phyloP scores from a whole-genome alignment of 2,113 vertebrate genomes.

The Pterophyllum scalare region DNA sequence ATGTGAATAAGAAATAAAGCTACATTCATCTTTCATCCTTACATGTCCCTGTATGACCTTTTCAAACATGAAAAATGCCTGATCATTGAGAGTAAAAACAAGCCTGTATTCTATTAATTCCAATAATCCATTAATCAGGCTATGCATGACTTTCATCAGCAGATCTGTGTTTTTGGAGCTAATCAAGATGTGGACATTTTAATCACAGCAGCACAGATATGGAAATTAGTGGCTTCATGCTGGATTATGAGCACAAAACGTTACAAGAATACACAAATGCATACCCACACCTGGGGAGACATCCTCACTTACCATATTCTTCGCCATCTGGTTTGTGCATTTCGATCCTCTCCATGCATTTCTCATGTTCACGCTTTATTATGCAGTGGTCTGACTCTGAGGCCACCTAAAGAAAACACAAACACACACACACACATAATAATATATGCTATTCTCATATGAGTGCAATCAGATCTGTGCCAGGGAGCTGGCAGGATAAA shows the following conservation, averaged over 20 bases:
- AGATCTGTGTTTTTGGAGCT: slow-evolving; percentile 17
- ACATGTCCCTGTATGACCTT: slow-evolving; percentile 22
- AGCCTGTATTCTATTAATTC: neutral
- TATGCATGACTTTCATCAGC: slow-evolving; percentile 12
- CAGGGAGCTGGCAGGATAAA: neutral
- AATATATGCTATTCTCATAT: neutral
- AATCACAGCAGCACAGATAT: slow-evolving; percentile 5
- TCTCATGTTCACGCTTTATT: slow-evolving; percentile 81
- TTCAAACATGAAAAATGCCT: slow-evolving; percentile 20
- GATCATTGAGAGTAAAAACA: neutral
- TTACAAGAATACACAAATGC: neutral
- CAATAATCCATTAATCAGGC: too few relatives aligned
- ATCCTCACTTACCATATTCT: slow-evolving; percentile 67
- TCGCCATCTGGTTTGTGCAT: slow-evolving; percentile 67
- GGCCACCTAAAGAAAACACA: slow-evolving; percentile 67
- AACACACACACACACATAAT: slow-evolving; percentile 17
- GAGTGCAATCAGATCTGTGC: neutral
- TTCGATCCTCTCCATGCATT: slow-evolving; percentile 80
- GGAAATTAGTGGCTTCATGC: neutral
- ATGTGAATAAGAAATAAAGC: slow-evolving; percentile 3
- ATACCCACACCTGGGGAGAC: neutral
- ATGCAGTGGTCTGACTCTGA: slow-evolving; percentile 76
- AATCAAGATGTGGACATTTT: neutral
- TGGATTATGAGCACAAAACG: slow-evolving; percentile 5
- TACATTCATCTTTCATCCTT: slow-evolving; percentile 4